Conservation (phyloP, 2,113 vertebrate genomes). For the Trogon melanurus region DNA sequence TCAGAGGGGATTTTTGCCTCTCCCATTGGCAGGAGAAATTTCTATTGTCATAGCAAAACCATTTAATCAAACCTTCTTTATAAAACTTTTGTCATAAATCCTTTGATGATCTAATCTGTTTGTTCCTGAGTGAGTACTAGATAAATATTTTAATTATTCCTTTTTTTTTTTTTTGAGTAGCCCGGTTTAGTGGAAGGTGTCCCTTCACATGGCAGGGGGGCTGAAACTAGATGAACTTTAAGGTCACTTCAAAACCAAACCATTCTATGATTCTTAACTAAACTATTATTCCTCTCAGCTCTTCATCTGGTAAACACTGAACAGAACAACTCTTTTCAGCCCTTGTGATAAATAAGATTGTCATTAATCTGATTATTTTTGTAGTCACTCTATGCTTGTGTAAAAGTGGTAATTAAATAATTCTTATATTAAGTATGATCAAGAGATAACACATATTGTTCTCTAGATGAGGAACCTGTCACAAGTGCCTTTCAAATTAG, state of each 20-base stretch:
- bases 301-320: neutral
- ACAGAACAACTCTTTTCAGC: neutral
- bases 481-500: neutral
- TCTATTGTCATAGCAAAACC: neutral
- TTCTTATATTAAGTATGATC: neutral
- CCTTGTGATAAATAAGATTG: neutral
- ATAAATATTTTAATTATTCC: neutral
- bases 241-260: neutral
- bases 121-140: neutral
- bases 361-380: neutral
- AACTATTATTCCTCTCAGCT: neutral
- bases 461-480: neutral
- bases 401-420: neutral
- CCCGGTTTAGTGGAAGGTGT: neutral
- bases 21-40: neutral
- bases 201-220: neutral
- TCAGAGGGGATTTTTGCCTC: neutral
- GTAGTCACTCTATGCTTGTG: neutral
- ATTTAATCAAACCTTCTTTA: neutral
- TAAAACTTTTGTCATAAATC: neutral
- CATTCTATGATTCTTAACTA: neutral
- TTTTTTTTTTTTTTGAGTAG: neutral
- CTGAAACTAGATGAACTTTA: neutral
- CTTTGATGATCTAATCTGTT: neutral
- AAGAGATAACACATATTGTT: neutral